These are phyloP conservation scores for Scatophagus argus DNA, from an alignment of 2,113 vertebrate species.

Conservation along the genomic window DNA sequence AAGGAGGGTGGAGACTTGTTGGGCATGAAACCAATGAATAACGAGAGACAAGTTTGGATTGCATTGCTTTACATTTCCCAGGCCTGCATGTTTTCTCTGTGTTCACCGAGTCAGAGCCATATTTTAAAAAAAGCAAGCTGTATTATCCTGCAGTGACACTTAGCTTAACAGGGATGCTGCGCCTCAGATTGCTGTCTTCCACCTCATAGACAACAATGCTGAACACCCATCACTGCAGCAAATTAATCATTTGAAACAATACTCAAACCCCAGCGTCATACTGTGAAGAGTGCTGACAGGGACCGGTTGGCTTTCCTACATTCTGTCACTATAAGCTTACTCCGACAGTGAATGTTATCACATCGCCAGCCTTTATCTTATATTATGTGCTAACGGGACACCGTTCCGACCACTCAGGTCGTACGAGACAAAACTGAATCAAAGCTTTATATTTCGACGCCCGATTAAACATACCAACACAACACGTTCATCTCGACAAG, in stretches of 20 bases:
- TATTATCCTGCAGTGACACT: neutral
- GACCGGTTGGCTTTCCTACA: neutral
- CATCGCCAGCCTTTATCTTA: constrained; percentile 10
- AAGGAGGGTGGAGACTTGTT: neutral
- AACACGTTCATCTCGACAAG: too few relatives aligned
- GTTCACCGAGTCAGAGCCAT: neutral
- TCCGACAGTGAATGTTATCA: constrained; percentile 25
- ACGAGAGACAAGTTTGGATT: too few relatives aligned
- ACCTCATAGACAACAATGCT: constrained; percentile 5
- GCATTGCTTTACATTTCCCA: neutral
- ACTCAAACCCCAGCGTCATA: neutral
- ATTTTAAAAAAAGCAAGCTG: neutral
- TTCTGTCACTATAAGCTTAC: neutral
- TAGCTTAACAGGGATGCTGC: constrained; percentile 31
- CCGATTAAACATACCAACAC: neutral
- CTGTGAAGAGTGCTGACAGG: neutral
- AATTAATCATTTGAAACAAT: neutral
- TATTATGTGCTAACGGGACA: constrained; percentile 54
- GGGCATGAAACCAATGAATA: neutral
- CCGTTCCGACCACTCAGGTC: constrained; percentile 28
- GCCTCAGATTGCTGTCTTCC: neutral
- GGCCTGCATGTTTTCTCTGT: neutral
- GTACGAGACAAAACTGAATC: constrained; percentile 21
- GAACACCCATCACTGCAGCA: constrained; percentile 31
- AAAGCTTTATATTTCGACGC: constrained; percentile 45